A percentile compares a stretch with the other conserved stretches of the same genome.
phyloP scores from a whole-genome alignment of 2,113 vertebrate genomes.

The Capreolus pygargus region DNA sequence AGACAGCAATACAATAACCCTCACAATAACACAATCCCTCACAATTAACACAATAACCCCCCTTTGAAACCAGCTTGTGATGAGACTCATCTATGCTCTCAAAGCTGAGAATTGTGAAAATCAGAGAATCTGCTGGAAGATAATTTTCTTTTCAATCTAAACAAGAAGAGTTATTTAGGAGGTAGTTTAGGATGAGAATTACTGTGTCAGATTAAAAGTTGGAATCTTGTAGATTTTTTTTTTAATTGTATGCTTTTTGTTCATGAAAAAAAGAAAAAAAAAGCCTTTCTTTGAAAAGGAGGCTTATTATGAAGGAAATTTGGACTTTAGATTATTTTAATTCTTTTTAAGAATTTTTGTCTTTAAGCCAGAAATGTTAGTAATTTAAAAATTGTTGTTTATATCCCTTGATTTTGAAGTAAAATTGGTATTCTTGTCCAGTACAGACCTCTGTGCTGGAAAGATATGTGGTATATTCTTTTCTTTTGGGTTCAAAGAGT shows the following conservation, averaged over 20 bases:
- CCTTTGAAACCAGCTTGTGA: not conserved
- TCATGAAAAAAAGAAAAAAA: not conserved
- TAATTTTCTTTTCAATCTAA: not conserved
- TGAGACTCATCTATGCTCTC: not conserved
- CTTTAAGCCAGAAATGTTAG: not conserved
- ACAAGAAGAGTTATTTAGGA: not conserved
- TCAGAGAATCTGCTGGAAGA: not conserved
- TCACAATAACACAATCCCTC: not conserved
- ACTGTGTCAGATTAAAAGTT: not conserved
- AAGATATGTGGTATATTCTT: not conserved
- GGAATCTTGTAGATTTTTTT: not conserved
- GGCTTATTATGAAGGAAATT: not conserved
- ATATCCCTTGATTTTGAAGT: not conserved
- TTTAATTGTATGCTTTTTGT: not conserved
- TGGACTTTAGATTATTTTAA: not conserved
- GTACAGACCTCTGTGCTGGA: not conserved
- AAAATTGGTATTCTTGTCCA: slow-evolving; percentile 6
- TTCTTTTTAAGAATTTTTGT: not conserved
- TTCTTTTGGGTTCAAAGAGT: slow-evolving; percentile 3
- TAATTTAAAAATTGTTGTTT: slow-evolving; percentile 2
- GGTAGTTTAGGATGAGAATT: not conserved
- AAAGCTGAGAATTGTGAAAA: not conserved
- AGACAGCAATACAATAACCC: not conserved
- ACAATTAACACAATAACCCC: not conserved
- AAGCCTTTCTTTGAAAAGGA: not conserved